Evolutionary conservation across 2,888 invertebrate species (phyloP), one percentile per base, ranked within the genome.

Genomic region (Conops quadrifasciatus): DNA sequence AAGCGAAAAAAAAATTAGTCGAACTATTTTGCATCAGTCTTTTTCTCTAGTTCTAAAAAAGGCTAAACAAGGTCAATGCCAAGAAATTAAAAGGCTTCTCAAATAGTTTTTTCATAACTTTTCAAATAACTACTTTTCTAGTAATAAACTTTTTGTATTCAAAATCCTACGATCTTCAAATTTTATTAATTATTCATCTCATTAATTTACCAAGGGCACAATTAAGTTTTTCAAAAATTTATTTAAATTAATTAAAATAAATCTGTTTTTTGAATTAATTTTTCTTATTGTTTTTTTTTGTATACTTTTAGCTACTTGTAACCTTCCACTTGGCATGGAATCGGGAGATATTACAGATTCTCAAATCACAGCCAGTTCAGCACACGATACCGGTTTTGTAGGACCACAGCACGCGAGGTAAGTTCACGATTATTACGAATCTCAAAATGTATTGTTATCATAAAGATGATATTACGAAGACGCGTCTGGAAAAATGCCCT

Each of bases 361-460:
- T 79, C 92, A 93, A 85, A 91, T 94, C 85, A 89, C 91, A 73
- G 93, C 94, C 73, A 94, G 93, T 83, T 93, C 94, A 71, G 91
- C 92, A 78, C 94, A 93, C 86, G 94, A 94, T 85, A 89, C 90
- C 77, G 91, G 90, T 79, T 92, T 91, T 84, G 94, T 94, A 75
- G 94, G 94, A 79, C 93, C 94, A 49, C 91, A 92, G 81, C 91
- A 92, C 85, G 93, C 92, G 84, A 91, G 94, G 94, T 94, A 86
- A 88, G 9, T 36, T 7, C 4, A 62, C n/a, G 21, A 45, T 21
- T 62, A 45, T 43, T n/a, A 45, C 15, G 21, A 19, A 62, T 15
- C 21, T 60, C n/a, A 16, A 30, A 9, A 60, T 60, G 19, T 11
- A 49, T 4, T 4, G 5, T 30, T 59, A 16, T 59, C 30, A n/a